These are phyloP conservation scores for Neotoma lepida DNA, from an alignment of 2,113 vertebrate genomes.

Conservation along the genomic window DNA sequence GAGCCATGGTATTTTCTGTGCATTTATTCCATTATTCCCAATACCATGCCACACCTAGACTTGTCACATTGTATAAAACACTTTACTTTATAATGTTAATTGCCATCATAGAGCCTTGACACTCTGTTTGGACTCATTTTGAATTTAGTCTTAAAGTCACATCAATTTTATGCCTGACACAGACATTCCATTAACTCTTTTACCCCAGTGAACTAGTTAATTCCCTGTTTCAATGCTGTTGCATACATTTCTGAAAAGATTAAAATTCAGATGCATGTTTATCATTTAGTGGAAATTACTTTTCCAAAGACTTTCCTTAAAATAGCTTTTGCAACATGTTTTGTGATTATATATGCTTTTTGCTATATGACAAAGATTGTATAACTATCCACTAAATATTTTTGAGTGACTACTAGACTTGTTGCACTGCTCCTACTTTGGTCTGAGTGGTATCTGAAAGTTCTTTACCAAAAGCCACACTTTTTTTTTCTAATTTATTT, in stretches of 20 bases:
- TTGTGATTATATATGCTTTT: not conserved
- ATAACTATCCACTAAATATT: not conserved
- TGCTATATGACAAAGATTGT: not conserved
- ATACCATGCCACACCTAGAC: not conserved
- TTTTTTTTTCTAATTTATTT: not conserved
- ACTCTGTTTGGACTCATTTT: not conserved
- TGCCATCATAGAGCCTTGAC: not conserved
- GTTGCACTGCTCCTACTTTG: not conserved
- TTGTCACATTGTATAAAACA: not conserved
- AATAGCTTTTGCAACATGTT: slow-evolving; percentile 4
- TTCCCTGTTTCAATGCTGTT: not conserved
- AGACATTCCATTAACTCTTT: not conserved
- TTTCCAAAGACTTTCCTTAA: slow-evolving; percentile 12
- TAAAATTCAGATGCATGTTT: slow-evolving; percentile 11
- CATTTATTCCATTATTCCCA: not conserved
- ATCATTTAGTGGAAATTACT: not conserved
- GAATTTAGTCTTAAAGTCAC: slow-evolving; percentile 4
- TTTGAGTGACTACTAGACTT: not conserved
- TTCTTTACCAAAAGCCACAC: not conserved
- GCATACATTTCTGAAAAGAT: not conserved
- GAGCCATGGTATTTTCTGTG: not conserved
- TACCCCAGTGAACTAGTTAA: not conserved
- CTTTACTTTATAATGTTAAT: not conserved
- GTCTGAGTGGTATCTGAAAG: not conserved
- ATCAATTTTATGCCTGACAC: slow-evolving; percentile 21